A percentile compares a stretch with the other conserved stretches of the same genome.
These are phyloP conservation scores for Stichopus chloronotus DNA, from an alignment of 35 echinoderm and acorn worm genomes.

Conservation along the genomic window DNA sequence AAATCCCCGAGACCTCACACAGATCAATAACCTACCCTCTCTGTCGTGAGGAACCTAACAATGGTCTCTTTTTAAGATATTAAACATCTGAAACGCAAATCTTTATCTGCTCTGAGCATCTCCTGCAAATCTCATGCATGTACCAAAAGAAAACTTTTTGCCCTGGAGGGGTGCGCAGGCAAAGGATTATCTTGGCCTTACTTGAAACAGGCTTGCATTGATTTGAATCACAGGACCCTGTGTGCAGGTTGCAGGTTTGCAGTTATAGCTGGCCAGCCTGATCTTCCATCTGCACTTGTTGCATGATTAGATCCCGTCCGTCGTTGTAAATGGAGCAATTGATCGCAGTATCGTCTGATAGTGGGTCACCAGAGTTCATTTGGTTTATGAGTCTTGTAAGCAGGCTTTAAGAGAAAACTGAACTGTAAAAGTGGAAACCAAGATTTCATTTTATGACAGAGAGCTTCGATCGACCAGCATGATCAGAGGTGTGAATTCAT, in stretches of 20 bases:
- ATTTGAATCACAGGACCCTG: neutral
- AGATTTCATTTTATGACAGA: neutral
- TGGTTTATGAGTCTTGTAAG: neutral
- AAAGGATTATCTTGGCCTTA: neutral
- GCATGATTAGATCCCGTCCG: no score
- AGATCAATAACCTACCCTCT: conserved; percentile 21
- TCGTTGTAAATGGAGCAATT: neutral
- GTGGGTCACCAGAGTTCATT: conserved; percentile 27
- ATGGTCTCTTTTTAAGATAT: neutral
- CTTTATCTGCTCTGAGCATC: neutral
- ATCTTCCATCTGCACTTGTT: neutral
- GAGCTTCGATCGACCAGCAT: neutral
- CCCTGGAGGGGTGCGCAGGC: neutral
- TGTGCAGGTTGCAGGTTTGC: neutral
- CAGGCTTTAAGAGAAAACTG: neutral
- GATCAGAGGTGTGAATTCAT: neutral
- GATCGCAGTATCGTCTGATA: neutral
- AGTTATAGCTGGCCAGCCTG: neutral
- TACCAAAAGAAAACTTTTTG: neutral
- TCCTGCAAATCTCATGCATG: neutral
- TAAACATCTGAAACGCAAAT: neutral
- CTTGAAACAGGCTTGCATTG: neutral
- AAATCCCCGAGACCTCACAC: conserved; percentile 33
- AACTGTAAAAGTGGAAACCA: no score
- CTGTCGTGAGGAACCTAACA: neutral